phyloP scores from a whole-genome alignment of 2,888 invertebrate genomes.

The Macaria notata region DNA sequence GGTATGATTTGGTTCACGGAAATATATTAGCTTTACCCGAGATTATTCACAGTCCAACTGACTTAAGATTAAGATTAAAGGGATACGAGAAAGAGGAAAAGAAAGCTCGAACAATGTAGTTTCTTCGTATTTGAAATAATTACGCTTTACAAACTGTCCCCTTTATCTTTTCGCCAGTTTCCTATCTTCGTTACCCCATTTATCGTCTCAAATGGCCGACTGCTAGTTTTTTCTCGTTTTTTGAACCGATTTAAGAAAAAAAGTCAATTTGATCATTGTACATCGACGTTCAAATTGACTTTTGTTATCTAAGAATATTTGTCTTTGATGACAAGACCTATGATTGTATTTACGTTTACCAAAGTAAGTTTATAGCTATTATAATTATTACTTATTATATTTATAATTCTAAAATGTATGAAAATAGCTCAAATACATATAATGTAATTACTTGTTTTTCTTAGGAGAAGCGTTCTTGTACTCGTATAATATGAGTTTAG shows the following conservation, averaged over 20 bases:
- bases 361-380: too few relatives aligned
- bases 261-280: too few relatives aligned
- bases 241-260: too few relatives aligned
- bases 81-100: slow-evolving; percentile 10
- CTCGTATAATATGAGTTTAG: slow-evolving; percentile 12
- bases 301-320: too few relatives aligned
- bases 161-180: slow-evolving; percentile 57
- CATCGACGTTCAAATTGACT: too few relatives aligned
- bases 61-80: slow-evolving; percentile 26
- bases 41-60: slow-evolving; percentile 35
- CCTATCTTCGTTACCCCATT: slow-evolving; percentile 60
- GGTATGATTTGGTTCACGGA: slow-evolving; percentile 44
- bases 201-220: slow-evolving; percentile 42
- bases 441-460: slow-evolving; percentile 25
- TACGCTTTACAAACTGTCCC: slow-evolving; percentile 64
- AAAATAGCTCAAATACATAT: slow-evolving; percentile 2
- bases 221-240: slow-evolving; percentile 28
- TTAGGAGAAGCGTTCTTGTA: slow-evolving; percentile 17
- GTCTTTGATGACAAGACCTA: too few relatives aligned
- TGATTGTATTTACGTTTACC: too few relatives aligned
- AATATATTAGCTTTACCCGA: slow-evolving; percentile 42
- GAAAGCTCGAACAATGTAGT: slow-evolving; percentile 23
- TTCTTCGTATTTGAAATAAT: slow-evolving; percentile 53
- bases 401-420: neutral
- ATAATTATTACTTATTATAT: slow-evolving; percentile 1